phyloP scores from a whole-genome alignment of 2,888 invertebrate species.

The Drosophila prostipennis region DNA sequence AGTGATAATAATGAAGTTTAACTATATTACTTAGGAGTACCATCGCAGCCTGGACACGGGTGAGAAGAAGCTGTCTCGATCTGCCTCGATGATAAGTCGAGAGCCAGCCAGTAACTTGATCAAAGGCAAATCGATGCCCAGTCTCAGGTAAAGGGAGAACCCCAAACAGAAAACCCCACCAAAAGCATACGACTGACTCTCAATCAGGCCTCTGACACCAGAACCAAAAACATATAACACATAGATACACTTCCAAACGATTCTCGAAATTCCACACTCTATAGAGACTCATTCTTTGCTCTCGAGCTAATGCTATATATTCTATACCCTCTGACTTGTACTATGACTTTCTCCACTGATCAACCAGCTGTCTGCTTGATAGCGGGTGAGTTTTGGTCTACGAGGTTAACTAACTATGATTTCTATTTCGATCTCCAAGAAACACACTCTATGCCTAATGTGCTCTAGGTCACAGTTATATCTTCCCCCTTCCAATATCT shows the following conservation, averaged over 20 bases:
- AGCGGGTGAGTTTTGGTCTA: conserved; percentile 84
- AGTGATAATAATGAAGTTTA: background rate
- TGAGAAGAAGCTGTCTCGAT: conserved; percentile 90
- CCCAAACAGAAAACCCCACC: background rate
- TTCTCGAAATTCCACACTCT: conserved; percentile 14
- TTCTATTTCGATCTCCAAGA: conserved; percentile 21
- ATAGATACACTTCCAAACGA: conserved; percentile 24
- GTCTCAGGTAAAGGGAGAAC: conserved; percentile 89
- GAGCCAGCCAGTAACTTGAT: conserved; percentile 89
- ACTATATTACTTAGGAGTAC: conserved; percentile 87
- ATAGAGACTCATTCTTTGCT: conserved; percentile 22
- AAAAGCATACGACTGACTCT: conserved; percentile 2
- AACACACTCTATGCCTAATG: conserved; percentile 16
- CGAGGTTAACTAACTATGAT: conserved; percentile 9
- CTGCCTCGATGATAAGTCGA: conserved; percentile 88
- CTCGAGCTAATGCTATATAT: conserved; percentile 34
- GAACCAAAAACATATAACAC: conserved; percentile 5
- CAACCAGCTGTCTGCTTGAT: conserved; percentile 85
- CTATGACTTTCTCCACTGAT: conserved; percentile 56
- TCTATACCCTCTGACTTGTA: conserved; percentile 43
- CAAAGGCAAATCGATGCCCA: conserved; percentile 98
- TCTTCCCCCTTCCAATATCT: background rate
- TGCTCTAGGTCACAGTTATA: background rate
- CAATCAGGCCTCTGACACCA: conserved; percentile 42
- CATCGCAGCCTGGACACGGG: conserved; percentile 93